Percentiles rank a stretch among this genome's conserved stretches.
These are phyloP conservation scores for Aplocera efformata DNA, from an alignment of 2,888 invertebrate genomes.

Conservation along the genomic window DNA sequence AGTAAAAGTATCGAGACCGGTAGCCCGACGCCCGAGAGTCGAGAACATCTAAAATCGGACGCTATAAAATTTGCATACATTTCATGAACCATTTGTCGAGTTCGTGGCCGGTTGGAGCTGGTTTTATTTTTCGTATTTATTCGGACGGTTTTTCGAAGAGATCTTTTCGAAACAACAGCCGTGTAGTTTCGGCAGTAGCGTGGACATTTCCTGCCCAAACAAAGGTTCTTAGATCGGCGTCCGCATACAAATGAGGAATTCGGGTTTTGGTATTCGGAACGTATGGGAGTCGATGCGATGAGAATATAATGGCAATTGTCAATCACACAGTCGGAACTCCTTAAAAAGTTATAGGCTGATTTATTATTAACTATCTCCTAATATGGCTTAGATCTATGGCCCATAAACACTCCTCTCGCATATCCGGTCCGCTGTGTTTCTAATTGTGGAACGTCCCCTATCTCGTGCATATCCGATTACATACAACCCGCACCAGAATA, in stretches of 20 bases:
- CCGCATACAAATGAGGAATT: constrained; percentile 66
- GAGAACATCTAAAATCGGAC: constrained; percentile 70
- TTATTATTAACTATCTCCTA: constrained; percentile 30
- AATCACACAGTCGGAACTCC: constrained; percentile 67
- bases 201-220: constrained; percentile 76
- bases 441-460: constrained; percentile 20
- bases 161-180: constrained; percentile 55
- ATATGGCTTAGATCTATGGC: constrained; percentile 14
- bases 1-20: constrained; percentile 49
- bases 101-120: constrained; percentile 48
- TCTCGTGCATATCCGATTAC: constrained; percentile 23
- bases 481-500: constrained; percentile 7
- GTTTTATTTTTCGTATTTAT: constrained; percentile 59
- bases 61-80: constrained; percentile 76
- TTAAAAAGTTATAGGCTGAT: constrained; percentile 48
- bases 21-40: constrained; percentile 49
- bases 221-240: constrained; percentile 64
- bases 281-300: constrained; percentile 54
- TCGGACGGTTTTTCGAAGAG: constrained; percentile 48
- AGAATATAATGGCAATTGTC: constrained; percentile 71
- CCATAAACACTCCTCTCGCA: constrained; percentile 14
- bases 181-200: constrained; percentile 66
- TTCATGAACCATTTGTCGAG: constrained; percentile 69
- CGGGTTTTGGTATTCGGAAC: constrained; percentile 59
- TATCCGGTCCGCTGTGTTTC: constrained; percentile 19